Base-by-base conservation (phyloP, 2,797 vertebrate genomes). In the Myotis findleyi region DNA sequence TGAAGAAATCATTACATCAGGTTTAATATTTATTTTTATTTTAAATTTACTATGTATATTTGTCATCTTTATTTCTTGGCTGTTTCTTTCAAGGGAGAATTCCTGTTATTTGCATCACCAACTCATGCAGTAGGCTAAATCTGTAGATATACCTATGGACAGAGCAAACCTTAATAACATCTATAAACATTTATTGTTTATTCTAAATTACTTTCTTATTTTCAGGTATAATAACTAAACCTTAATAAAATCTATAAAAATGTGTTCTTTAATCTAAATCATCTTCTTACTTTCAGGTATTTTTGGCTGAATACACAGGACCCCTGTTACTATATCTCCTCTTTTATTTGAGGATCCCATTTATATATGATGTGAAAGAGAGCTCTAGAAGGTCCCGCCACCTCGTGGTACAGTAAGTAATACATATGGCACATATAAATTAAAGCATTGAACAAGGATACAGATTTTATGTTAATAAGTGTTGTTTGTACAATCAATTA, bases 401-500 rank as follows among this genome's bases (percentile, higher is more conserved):
- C 71, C 98, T 98, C 11, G 98, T 98, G 71, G 98, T 98, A 86
- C 98, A 98, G 98, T 98, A 98, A 98, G 98, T 98, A 97, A 76
- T 62, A 20, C 1, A 12, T 7, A 8, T 6, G 41, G 2, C 33
- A 13, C 6, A 9, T 55, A 47, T 3, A 38, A 6, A 11, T 49
- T n/a, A 36, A 71, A 18, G 7, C 16, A 18, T 68, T 59, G 53
- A 66, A 41, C 36, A 25, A 76, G 12, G 8, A 96, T 73, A 20
- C 3, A 72, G 25, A 20, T n/a, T 41, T 12, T 18, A 21, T 59
- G 4, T 66, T 71, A 36, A 7, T 55, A 75, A 85, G 72, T 1
- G 2, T 14, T 77, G 16, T 23, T 51, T 49, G 8, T 17, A 93
- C 86, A 71, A 0, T 0, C 18, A 64, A 38, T 27, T 75, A 44